Evolutionary conservation across 2,113 vertebrate species (phyloP), one percentile per base, ranked within the genome.

Genomic region (Caranx ignobilis): DNA sequence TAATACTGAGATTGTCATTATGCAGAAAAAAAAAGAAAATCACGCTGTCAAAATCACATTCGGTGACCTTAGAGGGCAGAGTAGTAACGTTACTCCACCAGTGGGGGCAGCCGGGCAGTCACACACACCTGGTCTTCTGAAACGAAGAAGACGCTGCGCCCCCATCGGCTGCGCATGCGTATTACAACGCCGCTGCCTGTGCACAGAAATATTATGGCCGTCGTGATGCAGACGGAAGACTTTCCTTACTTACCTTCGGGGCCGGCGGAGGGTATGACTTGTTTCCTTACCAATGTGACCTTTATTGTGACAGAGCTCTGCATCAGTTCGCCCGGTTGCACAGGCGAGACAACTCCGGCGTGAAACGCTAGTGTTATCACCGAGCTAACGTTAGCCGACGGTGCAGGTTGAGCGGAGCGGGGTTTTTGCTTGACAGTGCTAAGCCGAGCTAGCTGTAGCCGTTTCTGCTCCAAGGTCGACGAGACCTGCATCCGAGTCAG

Each of bases 161-260:
- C 11, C 39, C 39, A 41, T 41, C 39, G 2, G 39, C 3, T 80
- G 83, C 90, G 85, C 93, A 87, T 88, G 85, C 89, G 87, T 47
- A 18, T 4, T 35, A 0, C 0, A 5, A 57, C 61, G 68, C 71
- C 41, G 76, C 79, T 75, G 65, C 56, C 50, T 55, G 62, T 31
- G 34, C 77, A 72, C 65, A 37, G 56, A 88, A 92, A 87, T 48
- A 87, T 48, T 52, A 95, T 95, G 95, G 94, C 94, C 84, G 90
- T 85, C 65, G 88, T 69, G 87, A 94, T 94, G 89, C 88, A 91
- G 80, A 94, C 91, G 54, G 94, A 94, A 45, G 89, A 93, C 86
- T 93, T 94, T 86, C 93, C 93, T 35, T 92, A 82, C 80, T 83
- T 94, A 79, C 94, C 94, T 77, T 92, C 94, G 57, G 94, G 94